These are phyloP conservation scores for Rhogogaster chlorosoma DNA, from an alignment of 2,888 invertebrate species.

Conservation along the genomic window DNA sequence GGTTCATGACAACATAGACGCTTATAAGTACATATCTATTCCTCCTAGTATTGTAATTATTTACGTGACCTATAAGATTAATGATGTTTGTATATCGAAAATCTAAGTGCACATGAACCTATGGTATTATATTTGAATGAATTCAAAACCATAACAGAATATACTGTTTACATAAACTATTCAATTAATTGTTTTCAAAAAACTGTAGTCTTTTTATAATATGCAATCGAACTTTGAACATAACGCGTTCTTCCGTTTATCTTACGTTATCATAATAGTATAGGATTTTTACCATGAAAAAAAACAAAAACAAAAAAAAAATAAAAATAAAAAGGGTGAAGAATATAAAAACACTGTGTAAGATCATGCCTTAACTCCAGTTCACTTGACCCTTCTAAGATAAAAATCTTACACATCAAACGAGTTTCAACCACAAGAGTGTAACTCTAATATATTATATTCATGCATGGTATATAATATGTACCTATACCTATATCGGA, in stretches of 20 bases:
- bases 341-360: not conserved
- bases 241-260: not conserved
- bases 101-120: not conserved
- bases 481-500: too few relatives aligned
- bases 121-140: not conserved
- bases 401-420: slow-evolving; percentile 22
- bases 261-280: not conserved
- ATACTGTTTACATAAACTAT: not conserved
- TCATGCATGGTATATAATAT: not conserved
- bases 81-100: not conserved
- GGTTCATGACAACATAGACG: not conserved
- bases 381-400: slow-evolving; percentile 23
- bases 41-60: not conserved
- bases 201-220: not conserved
- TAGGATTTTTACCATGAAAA: not conserved
- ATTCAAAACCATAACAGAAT: not conserved
- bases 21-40: not conserved
- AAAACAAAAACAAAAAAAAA: not conserved
- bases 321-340: too few relatives aligned
- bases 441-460: not conserved
- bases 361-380: slow-evolving; percentile 14
- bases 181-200: not conserved
- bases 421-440: slow-evolving; percentile 32
- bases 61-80: not conserved
- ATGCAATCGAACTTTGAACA: not conserved